phyloP scores from a whole-genome alignment of 2,888 invertebrate genomes.

The Pocota personata region DNA sequence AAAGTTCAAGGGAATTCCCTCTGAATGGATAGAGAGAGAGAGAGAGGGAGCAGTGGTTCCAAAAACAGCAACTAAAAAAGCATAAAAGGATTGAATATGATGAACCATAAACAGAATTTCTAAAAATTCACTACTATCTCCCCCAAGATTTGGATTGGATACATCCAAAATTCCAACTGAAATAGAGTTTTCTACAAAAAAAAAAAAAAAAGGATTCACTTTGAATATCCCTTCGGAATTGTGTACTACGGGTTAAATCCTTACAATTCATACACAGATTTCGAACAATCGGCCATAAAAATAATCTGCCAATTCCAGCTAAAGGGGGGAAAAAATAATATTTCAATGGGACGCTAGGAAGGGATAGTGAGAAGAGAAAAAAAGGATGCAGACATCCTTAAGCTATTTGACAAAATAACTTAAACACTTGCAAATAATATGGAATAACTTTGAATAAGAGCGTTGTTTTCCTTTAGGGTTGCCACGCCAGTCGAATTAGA shows the following conservation, averaged over 20 bases:
- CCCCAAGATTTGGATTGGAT: background rate
- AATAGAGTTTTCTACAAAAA: constrained; percentile 6
- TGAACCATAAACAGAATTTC: constrained; percentile 60
- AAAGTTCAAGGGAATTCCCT: constrained; percentile 37
- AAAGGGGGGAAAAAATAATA: background rate
- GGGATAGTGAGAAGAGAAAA: background rate
- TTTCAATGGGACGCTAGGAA: background rate
- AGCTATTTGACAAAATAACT: constrained; percentile 64
- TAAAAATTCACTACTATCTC: constrained; percentile 7
- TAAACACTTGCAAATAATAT: constrained; percentile 65
- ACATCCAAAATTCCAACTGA: background rate
- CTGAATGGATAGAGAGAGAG: background rate
- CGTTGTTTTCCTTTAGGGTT: constrained; percentile 9
- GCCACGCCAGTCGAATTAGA: constrained; percentile 16
- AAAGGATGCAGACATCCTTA: constrained; percentile 41
- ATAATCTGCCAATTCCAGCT: constrained; percentile 64
- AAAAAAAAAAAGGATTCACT: constrained; percentile 32
- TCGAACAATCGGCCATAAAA: constrained; percentile 66
- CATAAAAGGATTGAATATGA: constrained; percentile 65
- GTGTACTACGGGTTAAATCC: constrained; percentile 66
- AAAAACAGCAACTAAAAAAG: constrained; percentile 3
- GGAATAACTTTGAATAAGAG: constrained; percentile 19
- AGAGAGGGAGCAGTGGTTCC: background rate
- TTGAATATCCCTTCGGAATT: constrained; percentile 35
- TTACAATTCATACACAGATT: constrained; percentile 71